Base-by-base conservation (phyloP, 2,797 vertebrate genomes). In the Varecia variegata region DNA sequence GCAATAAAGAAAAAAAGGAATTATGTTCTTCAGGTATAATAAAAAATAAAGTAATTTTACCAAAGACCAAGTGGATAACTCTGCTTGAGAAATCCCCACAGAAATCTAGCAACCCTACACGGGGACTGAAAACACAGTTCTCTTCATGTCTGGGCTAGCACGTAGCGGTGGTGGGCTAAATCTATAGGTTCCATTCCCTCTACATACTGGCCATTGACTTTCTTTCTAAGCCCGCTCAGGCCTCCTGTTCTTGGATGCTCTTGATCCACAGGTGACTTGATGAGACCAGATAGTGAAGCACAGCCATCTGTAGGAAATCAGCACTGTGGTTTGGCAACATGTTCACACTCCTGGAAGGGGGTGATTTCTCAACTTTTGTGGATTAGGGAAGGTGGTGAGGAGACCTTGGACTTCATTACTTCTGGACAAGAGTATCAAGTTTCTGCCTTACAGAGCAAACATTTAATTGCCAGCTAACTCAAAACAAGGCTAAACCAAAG, bases 401-500 rank as follows among this genome's bases (percentile, higher is more conserved):
- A 79, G 2, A 4, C 13, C 9, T 60, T 74, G 35, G 10, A 27
- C 60, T 85, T n/a, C 40, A 20, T 52, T 52, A 43, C 2, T 84
- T 79, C 38, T 84, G n/a, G 11, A 58, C 17, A 92, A 96, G 47
- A 94, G 87, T 77, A 85, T 20, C 35, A 90, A 88, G 27, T 93
- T 94, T 85, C 20, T 88, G 71, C 9, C 35, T 88, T 71, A 76
- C 1, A 23, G 30, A 52, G 1, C 15, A 91, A 74, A 91, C 79
- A 74, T 79, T 52, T 84, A 76, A 82, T 68, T 56, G 50, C 9
- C 40, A 89, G 20, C 7, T 79, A 88, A 79, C 2, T 15, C 30
- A 7, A 87, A 90, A 40, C 54, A 71, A 83, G 76, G 56, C 15
- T 30, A 86, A 73, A 23, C 18, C 23, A 82, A 52, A 90, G 35